A percentile compares a stretch with the other conserved stretches of the same genome.
These are phyloP conservation scores for Chironomus tepperi DNA, from an alignment of 1,140 invertebrate genomes.

Conservation along the genomic window DNA sequence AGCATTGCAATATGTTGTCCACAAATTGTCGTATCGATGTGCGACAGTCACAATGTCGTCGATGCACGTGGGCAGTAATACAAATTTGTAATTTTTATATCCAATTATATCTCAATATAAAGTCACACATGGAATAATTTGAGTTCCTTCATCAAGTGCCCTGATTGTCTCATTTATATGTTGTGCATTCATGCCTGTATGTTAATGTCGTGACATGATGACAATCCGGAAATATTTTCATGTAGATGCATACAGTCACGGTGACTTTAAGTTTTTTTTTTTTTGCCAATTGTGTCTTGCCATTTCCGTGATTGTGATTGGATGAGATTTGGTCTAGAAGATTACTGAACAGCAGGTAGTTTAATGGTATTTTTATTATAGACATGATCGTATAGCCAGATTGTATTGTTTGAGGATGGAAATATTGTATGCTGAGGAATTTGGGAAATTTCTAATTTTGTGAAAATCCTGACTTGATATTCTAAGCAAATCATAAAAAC, in stretches of 20 bases:
- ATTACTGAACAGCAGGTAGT: not conserved
- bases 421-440: not conserved
- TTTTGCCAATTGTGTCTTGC: not conserved
- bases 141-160: not conserved
- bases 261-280: not conserved
- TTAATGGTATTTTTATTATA: not conserved
- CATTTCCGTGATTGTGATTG: not conserved
- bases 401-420: not conserved
- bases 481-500: no score
- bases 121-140: not conserved
- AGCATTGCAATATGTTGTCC: no score
- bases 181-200: slow-evolving; percentile 4
- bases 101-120: no score
- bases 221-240: not conserved
- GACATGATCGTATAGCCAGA: not conserved
- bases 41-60: no score
- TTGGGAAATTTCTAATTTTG: not conserved
- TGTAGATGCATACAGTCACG: not conserved
- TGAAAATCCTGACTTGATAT: no score
- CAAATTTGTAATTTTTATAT: no score
- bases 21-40: no score
- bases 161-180: not conserved
- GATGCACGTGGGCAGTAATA: no score
- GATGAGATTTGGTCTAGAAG: not conserved
- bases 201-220: slow-evolving; percentile 1